Evolutionary conservation across 2,113 vertebrate genomes (phyloP), one percentile per base, ranked within the genome.

Genomic region (Nerophis lumbriciformis): DNA sequence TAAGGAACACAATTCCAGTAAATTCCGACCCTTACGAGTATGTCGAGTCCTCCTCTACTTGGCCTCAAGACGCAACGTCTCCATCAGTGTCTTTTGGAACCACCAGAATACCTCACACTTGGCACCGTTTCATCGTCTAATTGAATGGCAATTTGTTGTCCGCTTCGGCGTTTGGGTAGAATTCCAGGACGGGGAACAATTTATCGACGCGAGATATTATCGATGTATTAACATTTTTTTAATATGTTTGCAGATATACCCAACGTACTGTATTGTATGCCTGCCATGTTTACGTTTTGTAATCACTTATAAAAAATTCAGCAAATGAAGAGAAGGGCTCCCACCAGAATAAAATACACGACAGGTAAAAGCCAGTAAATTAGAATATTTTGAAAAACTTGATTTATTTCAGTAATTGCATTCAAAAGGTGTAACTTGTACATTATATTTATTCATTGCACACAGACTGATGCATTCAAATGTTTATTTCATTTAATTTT

Each of bases 181-280:
- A 67, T 44, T n/a, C 57, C 56, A 63, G 36, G 37, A 65, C 54
- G 52, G 19, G 19, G 37, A 67, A 64, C 36, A 28, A 47, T 68
- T 6, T 56, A 61, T 21, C 59, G 49, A 74, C 67, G 59, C 14
- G 70, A 65, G 56, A 53, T 63, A 63, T 74, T 64, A 44, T 71
- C 48, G 57, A 19, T 54, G 64, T 65, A 59, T 60, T 65, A 28
- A 28, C 59, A 82, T 81, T 85, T 81, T 88, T 83, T 88, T 86
- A 80, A 87, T 81, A 66, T 75, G 54, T 68, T 76, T 60, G 69
- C 70, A 65, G 82, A 76, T 16, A 55, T n/a, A 14, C 12, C 6
- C 8, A 55, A 55, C 14, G n/a, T 55, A 12, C 38, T 83, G 60
- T 83, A 80, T 77, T 67, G 72, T 73, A 73, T 87, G 80, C 53